Evolutionary conservation across 1,140 invertebrate genomes (phyloP), one percentile per base, ranked within the genome.

Genomic region (Arctopsyche grandis): DNA sequence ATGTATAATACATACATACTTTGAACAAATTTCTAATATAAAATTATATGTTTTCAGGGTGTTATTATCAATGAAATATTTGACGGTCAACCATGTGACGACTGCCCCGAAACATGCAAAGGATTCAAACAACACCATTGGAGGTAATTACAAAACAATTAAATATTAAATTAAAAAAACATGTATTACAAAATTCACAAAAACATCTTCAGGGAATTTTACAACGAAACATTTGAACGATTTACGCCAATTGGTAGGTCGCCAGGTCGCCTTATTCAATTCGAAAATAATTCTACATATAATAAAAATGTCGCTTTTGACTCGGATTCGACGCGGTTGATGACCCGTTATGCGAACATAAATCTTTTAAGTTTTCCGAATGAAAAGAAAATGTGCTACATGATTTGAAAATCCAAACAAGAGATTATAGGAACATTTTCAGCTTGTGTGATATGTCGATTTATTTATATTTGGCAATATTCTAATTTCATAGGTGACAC

Each of bases 61-160:
- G 92, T 94, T 38, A 86, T 94, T 80, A 94, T 96, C 80, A 92
- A 94, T 74, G 95, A 96, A 85, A 91, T 96, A 22, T 94, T 95
- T 81, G 93, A 95, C 84, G 95, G 95, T 10, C 93, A 94, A 80
- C 94, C 94, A 19, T 97, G 95, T 84, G 90, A 94, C 81, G 91
- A 92, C 81, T 97, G 95, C 85, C 91, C 91, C 70, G 93, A 95
- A 83, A 90, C 92, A 73, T 96, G 94, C 85, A 89, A 93, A 0
- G 95, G 95, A 77, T 97, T 96, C 86, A 91, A 90, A 48, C 90
- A 92, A 22, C 95, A 97, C 85, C 88, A 91, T 81, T 97, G 95
- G 95, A 93, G 95, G 95, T 96, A 85, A 92, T 91, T 85, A 9
- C 38, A 29, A 58, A 66, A 38, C 7, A 7, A 76, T 44, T 69